Evolutionary conservation across 2,113 vertebrate species (phyloP).

Genomic region (Lepus americanus): DNA sequence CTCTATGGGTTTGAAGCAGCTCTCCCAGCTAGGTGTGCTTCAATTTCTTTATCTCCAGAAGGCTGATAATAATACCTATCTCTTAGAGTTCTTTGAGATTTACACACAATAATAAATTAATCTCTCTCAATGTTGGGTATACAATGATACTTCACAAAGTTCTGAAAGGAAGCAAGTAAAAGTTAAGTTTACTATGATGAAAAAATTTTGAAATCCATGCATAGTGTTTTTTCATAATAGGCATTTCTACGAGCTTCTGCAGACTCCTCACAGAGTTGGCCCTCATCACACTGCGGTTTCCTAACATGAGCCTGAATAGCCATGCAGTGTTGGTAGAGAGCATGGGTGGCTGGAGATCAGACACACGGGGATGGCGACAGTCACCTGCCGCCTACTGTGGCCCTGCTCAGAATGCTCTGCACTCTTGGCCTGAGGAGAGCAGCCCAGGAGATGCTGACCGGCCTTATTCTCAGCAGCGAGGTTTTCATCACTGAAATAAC

Average conservation of each 20-base stretch:
- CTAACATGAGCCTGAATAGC: neutral
- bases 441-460: neutral
- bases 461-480: neutral
- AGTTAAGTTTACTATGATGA: too few relatives aligned
- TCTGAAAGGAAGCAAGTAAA: too few relatives aligned
- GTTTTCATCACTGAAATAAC: conserved; percentile 12
- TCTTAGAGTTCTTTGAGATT: neutral
- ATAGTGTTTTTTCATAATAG: too few relatives aligned
- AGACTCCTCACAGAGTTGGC: neutral
- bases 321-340: too few relatives aligned
- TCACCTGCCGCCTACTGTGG: neutral
- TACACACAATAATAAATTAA: neutral
- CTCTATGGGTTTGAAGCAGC: neutral
- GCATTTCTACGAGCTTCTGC: too few relatives aligned
- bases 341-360: neutral
- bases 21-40: neutral
- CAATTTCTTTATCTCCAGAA: neutral
- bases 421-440: neutral
- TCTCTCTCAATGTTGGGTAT: neutral
- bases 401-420: neutral
- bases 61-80: neutral
- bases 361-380: neutral
- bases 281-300: neutral
- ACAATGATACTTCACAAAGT: too few relatives aligned
- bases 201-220: too few relatives aligned